A percentile compares a stretch with the other conserved stretches of the same genome.
Conservation (phyloP, 2,888 invertebrate genomes). For the Clusia tigrina region DNA sequence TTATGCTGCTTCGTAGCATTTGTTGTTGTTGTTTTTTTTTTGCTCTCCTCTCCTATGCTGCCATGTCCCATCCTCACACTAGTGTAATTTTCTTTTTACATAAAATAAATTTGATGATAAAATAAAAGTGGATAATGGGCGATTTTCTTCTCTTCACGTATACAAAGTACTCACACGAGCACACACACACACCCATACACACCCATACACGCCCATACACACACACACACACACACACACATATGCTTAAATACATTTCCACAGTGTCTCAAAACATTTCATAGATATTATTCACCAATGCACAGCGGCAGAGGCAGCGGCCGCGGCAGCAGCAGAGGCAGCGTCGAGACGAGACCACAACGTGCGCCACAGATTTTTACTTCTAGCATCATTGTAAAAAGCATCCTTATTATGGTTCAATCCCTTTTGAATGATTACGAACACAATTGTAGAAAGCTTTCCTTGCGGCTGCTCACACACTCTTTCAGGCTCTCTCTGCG, state of each 20-base stretch:
- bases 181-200: constrained; percentile 18
- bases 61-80: background rate
- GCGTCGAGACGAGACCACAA: background rate
- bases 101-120: constrained; percentile 56
- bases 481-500: background rate
- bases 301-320: background rate
- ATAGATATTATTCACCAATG: constrained; percentile 3
- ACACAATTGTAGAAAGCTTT: background rate
- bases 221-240: constrained; percentile 16
- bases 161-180: constrained; percentile 4
- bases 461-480: background rate
- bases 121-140: constrained; percentile 57
- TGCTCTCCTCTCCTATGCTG: constrained; percentile 36
- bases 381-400: background rate
- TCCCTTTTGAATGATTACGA: background rate
- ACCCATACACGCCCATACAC: constrained; percentile 16
- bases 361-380: background rate
- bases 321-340: constrained; percentile 2
- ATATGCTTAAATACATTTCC: background rate
- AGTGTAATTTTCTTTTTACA: constrained; percentile 42
- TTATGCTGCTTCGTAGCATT: constrained; percentile 7
- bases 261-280: background rate
- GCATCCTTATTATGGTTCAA: constrained; percentile 10
- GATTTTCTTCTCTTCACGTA: constrained; percentile 42
- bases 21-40: constrained; percentile 35